A percentile compares a stretch with the other conserved stretches of the same genome.
Conservation (phyloP, 2,113 vertebrate genomes). For the Myodes glareolus region DNA sequence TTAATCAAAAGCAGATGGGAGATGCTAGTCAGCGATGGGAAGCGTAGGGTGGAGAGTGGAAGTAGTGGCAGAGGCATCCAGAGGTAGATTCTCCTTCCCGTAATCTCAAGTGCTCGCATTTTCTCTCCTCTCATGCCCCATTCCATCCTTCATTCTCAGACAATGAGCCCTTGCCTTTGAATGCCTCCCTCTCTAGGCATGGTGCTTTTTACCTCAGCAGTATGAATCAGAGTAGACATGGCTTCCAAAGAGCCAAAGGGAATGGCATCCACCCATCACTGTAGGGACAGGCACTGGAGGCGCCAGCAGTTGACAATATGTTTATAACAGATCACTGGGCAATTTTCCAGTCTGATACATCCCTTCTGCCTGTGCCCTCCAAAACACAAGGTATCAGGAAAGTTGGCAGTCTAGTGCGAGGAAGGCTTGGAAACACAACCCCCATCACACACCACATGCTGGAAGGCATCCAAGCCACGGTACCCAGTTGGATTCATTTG, state of each 20-base stretch:
- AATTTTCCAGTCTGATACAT: slow-evolving; percentile 78
- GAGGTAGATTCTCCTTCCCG: rapidly evolving
- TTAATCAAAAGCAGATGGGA: background rate
- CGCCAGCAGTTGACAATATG: slow-evolving; percentile 71
- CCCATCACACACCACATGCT: background rate
- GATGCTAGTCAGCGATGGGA: background rate
- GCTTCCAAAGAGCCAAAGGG: slow-evolving; percentile 71
- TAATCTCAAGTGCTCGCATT: rapidly evolving
- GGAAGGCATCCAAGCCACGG: slow-evolving; percentile 54
- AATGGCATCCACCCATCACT: slow-evolving; percentile 61
- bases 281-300: slow-evolving; percentile 39
- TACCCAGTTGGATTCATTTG: slow-evolving; percentile 47
- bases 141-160: background rate
- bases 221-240: background rate
- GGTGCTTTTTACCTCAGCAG: background rate
- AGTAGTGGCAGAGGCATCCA: background rate
- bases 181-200: background rate
- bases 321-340: slow-evolving; percentile 80
- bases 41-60: background rate
- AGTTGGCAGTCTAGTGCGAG: slow-evolving; percentile 57
- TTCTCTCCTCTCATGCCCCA: background rate
- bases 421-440: slow-evolving; percentile 50
- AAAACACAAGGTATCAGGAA: slow-evolving; percentile 19
- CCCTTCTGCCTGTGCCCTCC: slow-evolving; percentile 64
- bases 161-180: background rate